Percentiles rank a stretch among this genome's conserved stretches.
Conservation (phyloP, 2,797 vertebrate genomes). For the Lacerta agilis region DNA sequence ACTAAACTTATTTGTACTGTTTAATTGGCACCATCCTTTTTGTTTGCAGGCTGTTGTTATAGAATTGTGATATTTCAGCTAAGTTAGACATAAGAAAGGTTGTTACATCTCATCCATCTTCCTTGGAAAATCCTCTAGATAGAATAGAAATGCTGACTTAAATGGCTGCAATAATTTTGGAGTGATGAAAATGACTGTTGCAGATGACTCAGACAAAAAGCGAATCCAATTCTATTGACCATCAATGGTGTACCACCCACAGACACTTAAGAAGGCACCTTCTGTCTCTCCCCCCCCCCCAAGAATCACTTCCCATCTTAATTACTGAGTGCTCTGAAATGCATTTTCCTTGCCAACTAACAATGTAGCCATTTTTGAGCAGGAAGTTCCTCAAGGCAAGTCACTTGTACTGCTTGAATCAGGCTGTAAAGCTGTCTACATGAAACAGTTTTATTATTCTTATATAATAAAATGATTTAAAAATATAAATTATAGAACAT, state of each 20-base stretch:
- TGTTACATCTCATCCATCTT: slow-evolving; percentile 28
- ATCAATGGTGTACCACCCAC: slow-evolving; percentile 58
- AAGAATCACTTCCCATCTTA: slow-evolving; percentile 68
- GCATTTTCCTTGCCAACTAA: slow-evolving; percentile 57
- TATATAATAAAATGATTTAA: slow-evolving; percentile 50
- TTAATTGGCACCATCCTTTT: background rate
- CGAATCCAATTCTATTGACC: slow-evolving; percentile 50
- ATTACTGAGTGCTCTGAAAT: slow-evolving; percentile 60
- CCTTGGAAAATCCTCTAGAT: slow-evolving; percentile 30
- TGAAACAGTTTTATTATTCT: slow-evolving; percentile 1
- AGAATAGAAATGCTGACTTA: slow-evolving; percentile 43
- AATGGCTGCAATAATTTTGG: slow-evolving; percentile 57
- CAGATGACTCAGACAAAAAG: slow-evolving; percentile 53
- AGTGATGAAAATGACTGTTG: slow-evolving; percentile 34
- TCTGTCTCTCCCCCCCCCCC: slow-evolving; percentile 51
- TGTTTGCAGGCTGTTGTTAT: background rate
- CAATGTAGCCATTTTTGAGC: slow-evolving; percentile 55
- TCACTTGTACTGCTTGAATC: slow-evolving; percentile 58
- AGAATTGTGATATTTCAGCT: slow-evolving; percentile 26
- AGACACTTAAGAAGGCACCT: slow-evolving; percentile 46
- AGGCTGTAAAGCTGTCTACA: slow-evolving; percentile 19
- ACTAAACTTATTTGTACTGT: background rate
- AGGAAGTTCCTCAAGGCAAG: slow-evolving; percentile 51
- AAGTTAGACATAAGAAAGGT: slow-evolving; percentile 39
- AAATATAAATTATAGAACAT: background rate